Evolutionary conservation across 1,140 invertebrate genomes (phyloP).

Genomic region (Metopolophium dirhodum): DNA sequence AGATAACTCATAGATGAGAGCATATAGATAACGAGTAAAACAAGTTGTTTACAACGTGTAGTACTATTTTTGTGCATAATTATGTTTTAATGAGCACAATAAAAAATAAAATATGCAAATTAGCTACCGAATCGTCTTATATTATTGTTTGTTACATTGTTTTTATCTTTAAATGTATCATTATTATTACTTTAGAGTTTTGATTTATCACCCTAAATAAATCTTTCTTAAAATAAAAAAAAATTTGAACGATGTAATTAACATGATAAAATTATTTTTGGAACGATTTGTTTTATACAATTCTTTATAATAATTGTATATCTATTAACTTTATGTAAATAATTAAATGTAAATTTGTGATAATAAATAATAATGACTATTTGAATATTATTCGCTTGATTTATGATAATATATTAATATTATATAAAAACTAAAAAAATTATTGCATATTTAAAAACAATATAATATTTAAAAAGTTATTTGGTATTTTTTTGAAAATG

Average conservation of each 20-base stretch:
- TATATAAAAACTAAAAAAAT: neutral
- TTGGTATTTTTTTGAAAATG: neutral
- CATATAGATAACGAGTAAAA: neutral
- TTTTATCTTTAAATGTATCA: neutral
- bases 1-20: neutral
- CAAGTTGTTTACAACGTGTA: neutral
- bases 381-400: neutral
- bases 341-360: constrained; percentile 9
- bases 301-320: constrained; percentile 7
- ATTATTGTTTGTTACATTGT: neutral
- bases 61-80: neutral
- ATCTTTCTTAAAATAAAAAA: neutral
- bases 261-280: constrained; percentile 12
- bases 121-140: neutral
- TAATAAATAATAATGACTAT: neutral
- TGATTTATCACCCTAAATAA: neutral
- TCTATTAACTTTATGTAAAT: neutral
- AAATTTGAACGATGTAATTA: neutral
- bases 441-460: neutral
- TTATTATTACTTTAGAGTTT: neutral
- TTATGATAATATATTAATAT: neutral
- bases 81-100: neutral
- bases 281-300: neutral
- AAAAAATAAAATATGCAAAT: neutral
- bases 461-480: neutral